Evolutionary conservation across 2,113 vertebrate genomes (phyloP), one percentile per base, ranked within the genome.

Genomic region (Chascanopsetta lugubris): DNA sequence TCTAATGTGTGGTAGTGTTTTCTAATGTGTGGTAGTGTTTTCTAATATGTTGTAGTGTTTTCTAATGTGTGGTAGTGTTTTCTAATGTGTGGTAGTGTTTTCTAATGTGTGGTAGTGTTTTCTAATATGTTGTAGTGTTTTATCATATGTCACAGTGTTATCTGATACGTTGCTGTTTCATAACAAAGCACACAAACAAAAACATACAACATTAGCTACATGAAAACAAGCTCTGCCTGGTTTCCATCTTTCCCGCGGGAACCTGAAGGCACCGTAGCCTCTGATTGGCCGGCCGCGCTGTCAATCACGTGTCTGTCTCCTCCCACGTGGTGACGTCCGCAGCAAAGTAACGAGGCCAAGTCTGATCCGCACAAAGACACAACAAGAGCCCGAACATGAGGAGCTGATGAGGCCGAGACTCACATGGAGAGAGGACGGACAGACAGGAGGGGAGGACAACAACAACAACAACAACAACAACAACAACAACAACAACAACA

Each of bases 341-440:
- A 59, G 75, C 79, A 88, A 89, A 92, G 88, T 88, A 87, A 85
- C 63, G 79, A 87, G 83, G 79, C 83, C 42, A 79, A 88, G 89
- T 74, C 80, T 75, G 80, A 85, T 71, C 78, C 86, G 83, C 80
- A 92, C 90, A 91, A 92, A 90, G 88, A 79, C 78, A 89, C 85
- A 91, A 92, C 88, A 93, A 92, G 84, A 92, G 89, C 85, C 65
- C 69, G 77, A 18, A 89, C 86, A 87, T 82, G 80, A 79, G 70
- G 78, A 72, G 63, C 68, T 69, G 56, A 57, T 51, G 59, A 48
- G 79, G 80, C 75, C 55, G 80, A 72, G n/a, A 22, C 75, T 77
- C 86, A n/a, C 79, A 79, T 67, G 85, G 75, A 84, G 46, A 43
- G 59, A 55, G n/a, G 21, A 77, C 5, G 74, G 68, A 66, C 69